These are phyloP conservation scores for Chelon auratus DNA, from an alignment of 2,797 vertebrate species.

Conservation along the genomic window DNA sequence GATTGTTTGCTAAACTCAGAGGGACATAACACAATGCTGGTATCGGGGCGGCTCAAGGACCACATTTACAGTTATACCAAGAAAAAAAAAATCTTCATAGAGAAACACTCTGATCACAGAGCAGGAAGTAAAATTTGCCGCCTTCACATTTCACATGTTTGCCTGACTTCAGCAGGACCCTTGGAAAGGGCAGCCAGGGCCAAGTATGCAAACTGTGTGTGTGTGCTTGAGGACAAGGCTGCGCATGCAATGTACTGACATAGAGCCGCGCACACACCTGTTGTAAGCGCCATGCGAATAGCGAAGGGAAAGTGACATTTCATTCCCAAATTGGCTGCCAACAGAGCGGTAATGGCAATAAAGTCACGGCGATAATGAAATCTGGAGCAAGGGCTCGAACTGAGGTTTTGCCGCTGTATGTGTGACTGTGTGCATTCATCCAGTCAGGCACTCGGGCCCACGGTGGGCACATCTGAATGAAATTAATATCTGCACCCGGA, in stretches of 20 bases:
- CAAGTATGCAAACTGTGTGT: not conserved
- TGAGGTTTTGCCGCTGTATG: conserved; percentile 23
- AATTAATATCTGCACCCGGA: conserved; percentile 71
- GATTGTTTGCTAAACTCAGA: conserved; percentile 28
- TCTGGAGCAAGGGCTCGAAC: conserved; percentile 53
- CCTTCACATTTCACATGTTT: conserved; percentile 57
- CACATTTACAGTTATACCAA: conserved; percentile 33
- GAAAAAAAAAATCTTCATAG: conserved; percentile 2
- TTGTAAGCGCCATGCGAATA: conserved; percentile 50
- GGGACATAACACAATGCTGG: conserved; percentile 9
- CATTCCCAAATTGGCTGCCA: conserved; percentile 44
- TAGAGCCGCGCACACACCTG: not conserved
- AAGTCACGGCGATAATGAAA: conserved; percentile 70
- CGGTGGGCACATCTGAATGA: conserved; percentile 63
- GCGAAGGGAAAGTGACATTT: conserved; percentile 66
- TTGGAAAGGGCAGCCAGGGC: conserved; percentile 27
- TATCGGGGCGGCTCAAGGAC: conserved; percentile 25
- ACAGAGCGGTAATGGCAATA: conserved; percentile 55
- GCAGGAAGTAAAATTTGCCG: conserved; percentile 44
- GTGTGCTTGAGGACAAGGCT: not conserved
- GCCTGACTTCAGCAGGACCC: conserved; percentile 22
- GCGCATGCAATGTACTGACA: conserved; percentile 8
- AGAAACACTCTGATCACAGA: conserved; percentile 39
- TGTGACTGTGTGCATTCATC: conserved; percentile 54
- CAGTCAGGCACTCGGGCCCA: conserved; percentile 47